Percentiles rank a stretch among this genome's conserved stretches.
Evolutionary conservation across 2,797 vertebrate genomes (phyloP).

Genomic region (Ambastaia sidthimunki): DNA sequence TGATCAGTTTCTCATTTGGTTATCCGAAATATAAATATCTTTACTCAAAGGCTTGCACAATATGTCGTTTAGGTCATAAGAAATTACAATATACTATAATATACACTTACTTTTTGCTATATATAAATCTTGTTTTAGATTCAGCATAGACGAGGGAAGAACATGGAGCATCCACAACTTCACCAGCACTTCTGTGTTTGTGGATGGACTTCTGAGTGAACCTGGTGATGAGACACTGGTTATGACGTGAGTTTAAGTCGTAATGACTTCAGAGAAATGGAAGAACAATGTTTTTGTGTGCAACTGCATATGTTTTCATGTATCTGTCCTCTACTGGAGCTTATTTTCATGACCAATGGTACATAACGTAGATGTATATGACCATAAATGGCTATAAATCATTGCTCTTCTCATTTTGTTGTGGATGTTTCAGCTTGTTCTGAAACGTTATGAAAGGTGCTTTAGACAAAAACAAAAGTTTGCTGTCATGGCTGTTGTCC

Average conservation of each 20-base stretch:
- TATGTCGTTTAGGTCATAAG: background rate
- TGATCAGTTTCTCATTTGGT: background rate
- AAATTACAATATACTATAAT: background rate
- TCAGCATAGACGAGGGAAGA: conserved; percentile 91
- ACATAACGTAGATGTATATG: too few species aligned
- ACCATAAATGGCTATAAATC: too few species aligned
- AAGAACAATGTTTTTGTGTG: background rate
- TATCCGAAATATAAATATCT: background rate
- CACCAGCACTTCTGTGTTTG: conserved; percentile 95
- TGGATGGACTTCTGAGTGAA: conserved; percentile 95
- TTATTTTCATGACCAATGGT: too few species aligned
- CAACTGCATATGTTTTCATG: too few species aligned
- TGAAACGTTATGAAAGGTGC: background rate
- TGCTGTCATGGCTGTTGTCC: background rate
- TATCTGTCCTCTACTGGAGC: too few species aligned
- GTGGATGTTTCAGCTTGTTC: background rate
- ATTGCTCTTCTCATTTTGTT: background rate
- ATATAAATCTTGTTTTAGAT: conserved; percentile 78
- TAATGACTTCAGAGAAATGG: background rate
- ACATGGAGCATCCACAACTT: conserved; percentile 95
- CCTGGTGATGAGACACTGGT: conserved; percentile 96
- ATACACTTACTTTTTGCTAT: background rate
- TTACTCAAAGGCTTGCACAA: background rate
- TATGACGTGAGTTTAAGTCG: conserved; percentile 91
- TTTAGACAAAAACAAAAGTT: background rate